These are phyloP conservation scores for Callipepla californica DNA, from an alignment of 2,113 vertebrate genomes.

Conservation along the genomic window DNA sequence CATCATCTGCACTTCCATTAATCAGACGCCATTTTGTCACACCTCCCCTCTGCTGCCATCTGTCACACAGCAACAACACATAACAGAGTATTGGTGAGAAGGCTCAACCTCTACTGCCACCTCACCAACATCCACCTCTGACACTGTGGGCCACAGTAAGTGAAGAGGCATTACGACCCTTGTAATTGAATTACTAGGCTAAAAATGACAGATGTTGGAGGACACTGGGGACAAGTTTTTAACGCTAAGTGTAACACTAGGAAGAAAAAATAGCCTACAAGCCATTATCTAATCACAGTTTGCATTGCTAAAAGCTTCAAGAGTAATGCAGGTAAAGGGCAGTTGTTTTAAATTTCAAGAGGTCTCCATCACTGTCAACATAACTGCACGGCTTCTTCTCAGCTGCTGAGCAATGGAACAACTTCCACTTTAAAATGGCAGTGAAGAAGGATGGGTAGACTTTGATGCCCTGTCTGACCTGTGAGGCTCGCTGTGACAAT, in stretches of 20 bases:
- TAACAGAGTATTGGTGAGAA: neutral
- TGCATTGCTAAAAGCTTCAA: neutral
- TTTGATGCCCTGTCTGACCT: neutral
- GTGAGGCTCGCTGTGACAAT: fast-evolving
- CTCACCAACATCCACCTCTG: neutral
- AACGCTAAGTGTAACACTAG: constrained; percentile 23
- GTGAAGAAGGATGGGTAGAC: neutral
- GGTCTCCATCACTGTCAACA: neutral
- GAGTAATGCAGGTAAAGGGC: neutral
- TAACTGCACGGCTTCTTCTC: neutral
- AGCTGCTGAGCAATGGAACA: neutral
- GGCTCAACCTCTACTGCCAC: neutral
- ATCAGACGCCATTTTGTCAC: neutral
- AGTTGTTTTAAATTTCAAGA: neutral
- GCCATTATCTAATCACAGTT: constrained; percentile 5
- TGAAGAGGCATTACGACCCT: neutral
- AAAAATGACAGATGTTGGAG: constrained; percentile 62
- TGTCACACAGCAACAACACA: neutral
- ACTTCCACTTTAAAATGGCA: neutral
- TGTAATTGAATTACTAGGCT: constrained; percentile 41
- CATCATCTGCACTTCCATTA: neutral
- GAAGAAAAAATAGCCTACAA: neutral
- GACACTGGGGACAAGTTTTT: constrained; percentile 42
- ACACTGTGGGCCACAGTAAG: neutral
- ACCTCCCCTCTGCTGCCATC: neutral